Base-by-base conservation (phyloP, 2,888 invertebrate genomes). In the Drosophila suboccidentalis region DNA sequence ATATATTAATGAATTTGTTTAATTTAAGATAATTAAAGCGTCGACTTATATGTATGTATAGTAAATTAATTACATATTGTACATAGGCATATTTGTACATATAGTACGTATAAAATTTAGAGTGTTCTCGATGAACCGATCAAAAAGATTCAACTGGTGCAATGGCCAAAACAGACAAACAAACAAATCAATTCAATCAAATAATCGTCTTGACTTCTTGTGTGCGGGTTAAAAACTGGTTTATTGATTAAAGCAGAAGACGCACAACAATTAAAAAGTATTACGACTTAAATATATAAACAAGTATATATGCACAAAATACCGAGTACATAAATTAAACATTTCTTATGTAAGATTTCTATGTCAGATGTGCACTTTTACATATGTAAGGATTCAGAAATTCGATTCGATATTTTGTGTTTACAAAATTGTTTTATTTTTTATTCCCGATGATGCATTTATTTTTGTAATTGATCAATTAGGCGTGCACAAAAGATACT, bases 1-100 rank as follows among this genome's bases (percentile, higher is more conserved):
- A 71, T 66, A 58, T 58, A 38, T 47, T 26, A 75, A 71, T 66
- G 58, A 61, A 67, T 73, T 73, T 66, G 60, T 85, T 76, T 58
- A 76, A 73, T 34, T 61, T 68, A 71, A 62, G 69, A 15, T 26
- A 36, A 57, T 55, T 60, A 29, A 36, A 54, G 36, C 36, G 15
- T 36, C 17, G 32, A 55, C 36, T 47, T 19, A 63, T 47, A 34
- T 49, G 43, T 54, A 62, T 63, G 55, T 55, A 55, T 39, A 62
- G 15, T 43, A 17, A 50, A 55, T 26, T 19, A 15, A 46, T 15
- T 29, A 29, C 32, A 5, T 38, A 39, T 46, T 62, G 55, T 62
- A 62, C 43, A 61, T 61, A 61, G 43, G 13, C 44, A 53, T 29
- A 53, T 36, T 57, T 63, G 46, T 63, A 57, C 32, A 63, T 57